Evolutionary conservation across 2,888 invertebrate genomes (phyloP), one percentile per base, ranked within the genome.

Genomic region (Euclidia mi): DNA sequence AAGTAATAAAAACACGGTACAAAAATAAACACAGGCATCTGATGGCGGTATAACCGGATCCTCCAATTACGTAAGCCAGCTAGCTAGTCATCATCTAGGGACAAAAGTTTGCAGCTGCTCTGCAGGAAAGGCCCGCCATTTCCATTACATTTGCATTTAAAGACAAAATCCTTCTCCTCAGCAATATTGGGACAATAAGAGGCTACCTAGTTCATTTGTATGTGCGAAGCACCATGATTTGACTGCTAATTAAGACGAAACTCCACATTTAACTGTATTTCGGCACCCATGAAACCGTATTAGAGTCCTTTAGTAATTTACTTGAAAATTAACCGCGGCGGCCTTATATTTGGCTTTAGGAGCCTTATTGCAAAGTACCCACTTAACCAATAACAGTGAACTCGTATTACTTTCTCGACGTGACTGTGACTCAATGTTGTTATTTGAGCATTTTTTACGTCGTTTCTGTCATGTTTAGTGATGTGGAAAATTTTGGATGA

Each of bases 251-350:
- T 71, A 71, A 63, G 63, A 59, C 63, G 38, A 57, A 73, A 63
- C 56, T 65, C 47, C 47, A 56, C 62, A 60, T 65, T 74, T 46
- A 74, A 60, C 60, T 63, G 56, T 57, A 50, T 50, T 49, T 48
- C 40, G 18, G 15, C 44, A 25, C 14, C 44, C 37, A 49, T 45
- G 45, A 49, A 56, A 35, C 35, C 40, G 49, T 65, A 71, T 70
- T 70, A 74, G 70, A 71, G 57, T 74, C 63, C 52, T 71, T 74
- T 70, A 60, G 60, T 74, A 65, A 71, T 71, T 71, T 70, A 71
- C 74, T 71, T 70, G 56, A 57, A 74, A 70, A 74, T 71, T 73
- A 71, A 73, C 71, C 71, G 41, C 37, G 20, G 52, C 12, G n/a
- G 37, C 44, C 73, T 71, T 72, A 69, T 69, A 67, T 65, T 56